These are phyloP conservation scores for Magallana angulata DNA, from an alignment of 1,140 invertebrate genomes.

Conservation along the genomic window DNA sequence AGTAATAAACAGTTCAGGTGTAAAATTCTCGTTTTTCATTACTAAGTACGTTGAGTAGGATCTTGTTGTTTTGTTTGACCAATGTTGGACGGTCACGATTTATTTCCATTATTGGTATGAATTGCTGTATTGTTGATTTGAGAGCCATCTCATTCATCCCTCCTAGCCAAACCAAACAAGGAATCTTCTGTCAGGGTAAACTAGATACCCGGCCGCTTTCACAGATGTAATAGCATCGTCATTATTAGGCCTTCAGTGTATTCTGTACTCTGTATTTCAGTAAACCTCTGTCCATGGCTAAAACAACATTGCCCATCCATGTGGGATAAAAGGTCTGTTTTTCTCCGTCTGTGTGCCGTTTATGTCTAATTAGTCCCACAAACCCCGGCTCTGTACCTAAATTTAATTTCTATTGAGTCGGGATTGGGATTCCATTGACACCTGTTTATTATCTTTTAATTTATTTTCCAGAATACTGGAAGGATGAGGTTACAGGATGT, in stretches of 20 bases:
- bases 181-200: background rate
- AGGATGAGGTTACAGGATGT: background rate
- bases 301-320: conserved; percentile 2
- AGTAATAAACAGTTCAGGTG: background rate
- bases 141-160: conserved; percentile 14
- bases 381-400: background rate
- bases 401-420: background rate
- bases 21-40: background rate
- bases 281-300: conserved; percentile 12
- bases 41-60: background rate
- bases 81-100: background rate
- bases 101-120: conserved; percentile 20
- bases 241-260: background rate
- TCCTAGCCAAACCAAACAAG: conserved; percentile 13
- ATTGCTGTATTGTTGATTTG: conserved; percentile 9
- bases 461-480: conserved; percentile 18
- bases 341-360: conserved; percentile 1
- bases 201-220: background rate
- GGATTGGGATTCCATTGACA: background rate
- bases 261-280: background rate
- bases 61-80: background rate
- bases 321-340: background rate
- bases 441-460: conserved; percentile 38
- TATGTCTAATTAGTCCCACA: conserved; percentile 20
- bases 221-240: conserved; percentile 2